Base-by-base conservation (phyloP, 2,113 vertebrate genomes). In the Myotis lucifugus region DNA sequence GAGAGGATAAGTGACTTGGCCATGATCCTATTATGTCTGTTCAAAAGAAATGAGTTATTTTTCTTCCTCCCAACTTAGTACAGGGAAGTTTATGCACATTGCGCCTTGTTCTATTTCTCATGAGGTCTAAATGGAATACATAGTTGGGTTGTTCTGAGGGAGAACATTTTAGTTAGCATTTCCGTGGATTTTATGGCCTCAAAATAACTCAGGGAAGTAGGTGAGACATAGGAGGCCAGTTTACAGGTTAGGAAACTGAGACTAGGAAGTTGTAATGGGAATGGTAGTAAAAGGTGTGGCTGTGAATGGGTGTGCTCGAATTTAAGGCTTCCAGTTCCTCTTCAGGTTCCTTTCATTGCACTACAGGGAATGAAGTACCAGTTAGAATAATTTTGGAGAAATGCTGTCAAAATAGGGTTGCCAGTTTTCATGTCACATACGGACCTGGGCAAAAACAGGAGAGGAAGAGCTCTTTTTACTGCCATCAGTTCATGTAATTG, bases 371-470 rank as follows among this genome's bases (percentile, higher is more conserved):
- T 81, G 81, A 72, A 91, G 54, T 95, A 25, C 74, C 27, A 37
- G 13, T 27, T 67, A 67, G 82, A 72, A 54, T 59, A 93, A 79
- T 69, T 78, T 50, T 17, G 74, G 25, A 50, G 21, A 66, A 97
- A 67, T 94, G 94, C 92, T 97, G 34, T 96, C 77, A 87, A 56
- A 86, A 18, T 15, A 92, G 88, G 50, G 52, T 34, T 85, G 52
- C 64, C 69, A 72, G 25, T 93, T 97, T 97, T 46, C 61, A 87
- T 87, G 61, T 50, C 67, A 78, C 40, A 37, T 69, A 81, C 25
- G 95, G 92, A 94, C 73, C 14, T 72, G 59, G 54, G 54, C 77
- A 64, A 88, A 94, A 95, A 32, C 7, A 48, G 94, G 85, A 96
- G 59, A 69, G 77, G 40, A 66, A 79, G 77, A 7, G 19, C 73